These are phyloP conservation scores for Eudyptes chrysolophus DNA, from an alignment of 2,113 vertebrate genomes.

Conservation along the genomic window DNA sequence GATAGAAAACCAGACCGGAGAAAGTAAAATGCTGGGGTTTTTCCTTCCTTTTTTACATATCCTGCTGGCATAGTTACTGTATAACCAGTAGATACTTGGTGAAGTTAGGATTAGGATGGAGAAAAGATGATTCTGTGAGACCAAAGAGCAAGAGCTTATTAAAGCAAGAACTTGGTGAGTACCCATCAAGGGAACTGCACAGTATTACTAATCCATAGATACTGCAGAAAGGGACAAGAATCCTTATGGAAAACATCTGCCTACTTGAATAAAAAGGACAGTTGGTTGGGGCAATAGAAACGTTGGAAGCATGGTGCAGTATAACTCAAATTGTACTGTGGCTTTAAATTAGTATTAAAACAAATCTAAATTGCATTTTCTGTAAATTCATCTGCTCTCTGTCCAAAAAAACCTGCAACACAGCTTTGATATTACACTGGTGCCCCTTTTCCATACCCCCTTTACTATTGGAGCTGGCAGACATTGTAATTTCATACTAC, in stretches of 20 bases:
- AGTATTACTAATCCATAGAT: neutral
- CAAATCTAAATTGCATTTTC: neutral
- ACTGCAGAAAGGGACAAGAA: neutral
- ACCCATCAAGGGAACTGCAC: neutral
- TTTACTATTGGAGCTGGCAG: neutral
- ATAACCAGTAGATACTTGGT: neutral
- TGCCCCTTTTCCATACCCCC: neutral
- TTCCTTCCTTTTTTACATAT: neutral
- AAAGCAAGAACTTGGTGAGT: neutral
- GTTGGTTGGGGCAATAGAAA: neutral
- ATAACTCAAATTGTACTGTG: neutral
- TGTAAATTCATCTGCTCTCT: neutral
- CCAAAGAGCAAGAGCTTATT: neutral
- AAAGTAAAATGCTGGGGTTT: neutral
- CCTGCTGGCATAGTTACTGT: neutral
- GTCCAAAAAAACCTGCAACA: accelerated
- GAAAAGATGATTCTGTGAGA: neutral
- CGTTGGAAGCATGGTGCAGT: neutral
- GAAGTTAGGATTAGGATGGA: neutral
- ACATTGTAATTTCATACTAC: neutral
- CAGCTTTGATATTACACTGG: neutral
- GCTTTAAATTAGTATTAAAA: neutral
- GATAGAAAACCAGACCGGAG: neutral
- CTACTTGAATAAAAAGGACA: neutral
- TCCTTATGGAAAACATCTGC: neutral